Evolutionary conservation across 64 coral and sea anemone species (phyloP).

Genomic region (Exaiptasia diaphana): DNA sequence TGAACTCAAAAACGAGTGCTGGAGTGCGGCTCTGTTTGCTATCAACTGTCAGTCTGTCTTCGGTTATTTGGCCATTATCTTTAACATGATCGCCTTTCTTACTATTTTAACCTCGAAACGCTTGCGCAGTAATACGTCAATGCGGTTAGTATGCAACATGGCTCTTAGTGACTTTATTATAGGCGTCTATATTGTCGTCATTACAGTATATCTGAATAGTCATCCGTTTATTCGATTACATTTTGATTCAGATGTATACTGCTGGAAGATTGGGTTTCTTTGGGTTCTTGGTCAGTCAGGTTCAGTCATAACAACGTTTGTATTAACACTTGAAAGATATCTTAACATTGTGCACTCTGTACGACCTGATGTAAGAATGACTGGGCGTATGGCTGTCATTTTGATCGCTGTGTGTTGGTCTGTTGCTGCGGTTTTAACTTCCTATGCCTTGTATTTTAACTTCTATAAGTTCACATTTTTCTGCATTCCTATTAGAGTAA

Average conservation of each 20-base stretch:
- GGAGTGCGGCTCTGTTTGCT: background rate
- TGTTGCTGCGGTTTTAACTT: background rate
- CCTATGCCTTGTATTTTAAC: background rate
- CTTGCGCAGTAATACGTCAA: background rate
- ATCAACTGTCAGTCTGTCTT: background rate
- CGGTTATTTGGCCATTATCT: background rate
- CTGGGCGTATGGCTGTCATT: background rate
- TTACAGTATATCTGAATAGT: background rate
- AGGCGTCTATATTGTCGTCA: background rate
- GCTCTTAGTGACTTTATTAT: no score
- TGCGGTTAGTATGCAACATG: background rate
- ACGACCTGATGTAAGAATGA: background rate
- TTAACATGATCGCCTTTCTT: background rate
- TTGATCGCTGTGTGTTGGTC: background rate
- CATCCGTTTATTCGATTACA: background rate
- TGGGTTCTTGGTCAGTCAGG: background rate
- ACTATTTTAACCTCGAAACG: background rate
- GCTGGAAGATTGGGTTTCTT: background rate
- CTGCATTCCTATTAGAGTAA: background rate
- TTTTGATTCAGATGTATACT: background rate
- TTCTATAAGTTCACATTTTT: background rate
- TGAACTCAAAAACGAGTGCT: background rate
- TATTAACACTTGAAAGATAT: background rate
- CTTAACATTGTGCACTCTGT: background rate
- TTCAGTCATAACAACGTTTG: background rate